Base-by-base conservation (phyloP, 2,888 invertebrate genomes). In the Aquatica leii region DNA sequence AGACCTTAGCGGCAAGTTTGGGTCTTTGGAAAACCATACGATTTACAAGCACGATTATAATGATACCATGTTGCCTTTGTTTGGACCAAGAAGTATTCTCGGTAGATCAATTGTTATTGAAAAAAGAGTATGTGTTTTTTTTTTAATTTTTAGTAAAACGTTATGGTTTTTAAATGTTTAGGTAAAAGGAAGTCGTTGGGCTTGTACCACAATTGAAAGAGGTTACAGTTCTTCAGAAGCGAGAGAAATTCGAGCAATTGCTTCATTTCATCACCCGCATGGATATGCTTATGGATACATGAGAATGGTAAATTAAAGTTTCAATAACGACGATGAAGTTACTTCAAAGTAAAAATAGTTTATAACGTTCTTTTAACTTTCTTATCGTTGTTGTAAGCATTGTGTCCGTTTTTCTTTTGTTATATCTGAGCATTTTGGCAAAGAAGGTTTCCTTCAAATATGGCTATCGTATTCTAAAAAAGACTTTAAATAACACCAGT, bases 191-290 rank as follows among this genome's bases (percentile, higher is more conserved):
- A 85, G 85, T 0, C 86, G 94, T 71, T 94, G 94, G 93, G 91
- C 92, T 0, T 96, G 96, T 77, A 91, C 94, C 1, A 90, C 90
- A 0, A 85, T 96, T 37, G 93, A 93, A 80, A 87, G 95, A 70
- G 95, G 95, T 0, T 95, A 94, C 81, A 91, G 94, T 65, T 93
- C 94, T 0, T 89, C 91, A 0, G 95, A 95, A 78, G 95, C 94
- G 0, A 84, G 92, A 34, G 94, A 96, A 83, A 84, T 94, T 49
- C 86, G 93, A 60, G 96, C 90, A 1, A 92, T 95, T 63, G 96
- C 95, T 1, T 94, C 94, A 0, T 97, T 97, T 81, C 95, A 96
- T 82, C 93, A 95, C 84, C 94, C 94, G 0, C 84, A 86, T 12
- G 94, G 95, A 0, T 93, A 89, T 80, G 93, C 94, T 0, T 89